Evolutionary conservation across 1,140 invertebrate genomes (phyloP).

Genomic region (Mya arenaria): DNA sequence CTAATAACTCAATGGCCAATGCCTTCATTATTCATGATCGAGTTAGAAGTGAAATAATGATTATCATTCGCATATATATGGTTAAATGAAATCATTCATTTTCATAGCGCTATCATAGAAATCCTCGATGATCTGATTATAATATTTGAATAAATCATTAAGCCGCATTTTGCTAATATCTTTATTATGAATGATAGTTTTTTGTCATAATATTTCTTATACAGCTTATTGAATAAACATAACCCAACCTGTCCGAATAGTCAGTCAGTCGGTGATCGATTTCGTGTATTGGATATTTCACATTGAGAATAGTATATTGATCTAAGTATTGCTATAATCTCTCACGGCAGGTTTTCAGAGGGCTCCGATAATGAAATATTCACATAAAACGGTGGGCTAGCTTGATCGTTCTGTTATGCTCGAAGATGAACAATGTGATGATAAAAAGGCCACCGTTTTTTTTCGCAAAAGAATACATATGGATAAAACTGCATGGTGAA

Average conservation of each 20-base stretch:
- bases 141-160: neutral
- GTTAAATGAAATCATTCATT: no score
- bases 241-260: neutral
- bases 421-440: neutral
- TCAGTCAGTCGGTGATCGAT: slow-evolving; percentile 18
- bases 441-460: neutral
- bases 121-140: neutral
- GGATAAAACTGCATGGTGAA: no score
- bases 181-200: neutral
- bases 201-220: neutral
- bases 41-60: no score
- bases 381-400: neutral
- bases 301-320: slow-evolving; percentile 34
- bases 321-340: slow-evolving; percentile 11
- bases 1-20: no score
- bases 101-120: neutral
- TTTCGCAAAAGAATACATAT: neutral
- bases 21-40: no score
- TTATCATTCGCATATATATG: no score
- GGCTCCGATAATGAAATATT: slow-evolving; percentile 37
- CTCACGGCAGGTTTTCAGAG: neutral
- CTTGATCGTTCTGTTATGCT: neutral
- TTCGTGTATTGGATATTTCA: slow-evolving; percentile 45
- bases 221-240: neutral
- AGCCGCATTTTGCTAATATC: neutral